Conservation (phyloP, 2,888 invertebrate genomes). For the Operophtera brumata region DNA sequence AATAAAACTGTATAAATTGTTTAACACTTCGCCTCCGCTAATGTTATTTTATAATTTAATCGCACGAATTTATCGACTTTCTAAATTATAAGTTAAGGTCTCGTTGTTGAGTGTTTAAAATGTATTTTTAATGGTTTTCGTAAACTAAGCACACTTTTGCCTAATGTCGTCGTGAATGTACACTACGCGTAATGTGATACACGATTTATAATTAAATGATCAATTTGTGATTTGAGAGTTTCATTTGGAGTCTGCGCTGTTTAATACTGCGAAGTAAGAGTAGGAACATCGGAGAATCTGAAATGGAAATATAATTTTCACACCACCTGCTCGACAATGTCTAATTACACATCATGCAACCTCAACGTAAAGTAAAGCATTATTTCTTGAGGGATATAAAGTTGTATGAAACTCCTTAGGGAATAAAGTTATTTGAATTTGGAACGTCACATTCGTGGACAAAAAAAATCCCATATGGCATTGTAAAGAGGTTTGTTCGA, state of each 20-base stretch:
- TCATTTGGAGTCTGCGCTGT: constrained; percentile 54
- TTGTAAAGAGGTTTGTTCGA: too few relatives aligned
- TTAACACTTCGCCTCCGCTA: constrained; percentile 55
- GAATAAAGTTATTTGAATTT: too few relatives aligned
- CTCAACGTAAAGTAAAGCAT: too few relatives aligned
- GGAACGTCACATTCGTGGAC: too few relatives aligned
- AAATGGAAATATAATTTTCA: constrained; percentile 34
- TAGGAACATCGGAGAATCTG: constrained; percentile 72
- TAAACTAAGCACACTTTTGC: constrained; percentile 69
- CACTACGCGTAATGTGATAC: constrained; percentile 77
- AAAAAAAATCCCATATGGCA: too few relatives aligned
- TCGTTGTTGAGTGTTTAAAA: constrained; percentile 33
- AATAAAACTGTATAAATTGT: constrained; percentile 58
- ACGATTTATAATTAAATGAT: constrained; percentile 75
- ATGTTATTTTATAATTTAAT: constrained; percentile 61
- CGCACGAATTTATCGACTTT: constrained; percentile 75
- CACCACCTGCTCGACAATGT: too few relatives aligned
- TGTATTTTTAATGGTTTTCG: constrained; percentile 37
- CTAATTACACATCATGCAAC: too few relatives aligned
- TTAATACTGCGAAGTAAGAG: constrained; percentile 71
- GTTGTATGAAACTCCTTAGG: too few relatives aligned
- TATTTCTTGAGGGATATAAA: too few relatives aligned
- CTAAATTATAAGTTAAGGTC: constrained; percentile 51
- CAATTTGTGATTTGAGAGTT: constrained; percentile 51
- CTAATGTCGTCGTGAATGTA: constrained; percentile 73